These are phyloP conservation scores for Plotosus lineatus DNA, from an alignment of 2,113 vertebrate genomes.

Conservation along the genomic window DNA sequence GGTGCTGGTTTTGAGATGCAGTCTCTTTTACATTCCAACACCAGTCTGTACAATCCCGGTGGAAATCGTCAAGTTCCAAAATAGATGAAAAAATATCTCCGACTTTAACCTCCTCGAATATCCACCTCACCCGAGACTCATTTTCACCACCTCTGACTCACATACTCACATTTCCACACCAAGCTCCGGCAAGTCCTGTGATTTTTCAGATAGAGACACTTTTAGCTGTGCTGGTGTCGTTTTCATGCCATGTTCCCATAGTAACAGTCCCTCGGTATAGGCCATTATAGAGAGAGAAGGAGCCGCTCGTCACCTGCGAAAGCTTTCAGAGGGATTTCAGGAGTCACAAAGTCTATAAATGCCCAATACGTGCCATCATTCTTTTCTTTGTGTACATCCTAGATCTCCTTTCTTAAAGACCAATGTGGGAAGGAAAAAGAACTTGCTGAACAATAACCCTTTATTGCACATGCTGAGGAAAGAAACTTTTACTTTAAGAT, in stretches of 20 bases:
- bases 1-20: not conserved
- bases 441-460: slow-evolving; percentile 1
- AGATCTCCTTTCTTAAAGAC: not conserved
- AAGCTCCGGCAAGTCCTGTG: slow-evolving; percentile 33
- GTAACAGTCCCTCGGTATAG: slow-evolving; percentile 37
- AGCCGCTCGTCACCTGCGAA: slow-evolving; percentile 27
- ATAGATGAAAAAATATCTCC: slow-evolving; percentile 10
- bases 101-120: slow-evolving; percentile 3
- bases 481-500: not conserved
- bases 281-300: slow-evolving; percentile 36
- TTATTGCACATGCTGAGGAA: not conserved
- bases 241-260: slow-evolving; percentile 45
- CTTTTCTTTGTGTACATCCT: slow-evolving; percentile 11
- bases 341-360: slow-evolving; percentile 41
- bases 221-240: slow-evolving; percentile 36
- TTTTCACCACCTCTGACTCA: slow-evolving; percentile 25
- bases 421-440: not conserved
- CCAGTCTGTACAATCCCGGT: not conserved
- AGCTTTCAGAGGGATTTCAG: slow-evolving; percentile 41
- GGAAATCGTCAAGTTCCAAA: not conserved
- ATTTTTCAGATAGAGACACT: slow-evolving; percentile 39
- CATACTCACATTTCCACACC: slow-evolving; percentile 26
- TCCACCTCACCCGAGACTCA: slow-evolving; percentile 1
- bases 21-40: not conserved
- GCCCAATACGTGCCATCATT: slow-evolving; percentile 22